phyloP scores from a whole-genome alignment of 1,140 invertebrate species.

The Plectrocnemia conspersa region DNA sequence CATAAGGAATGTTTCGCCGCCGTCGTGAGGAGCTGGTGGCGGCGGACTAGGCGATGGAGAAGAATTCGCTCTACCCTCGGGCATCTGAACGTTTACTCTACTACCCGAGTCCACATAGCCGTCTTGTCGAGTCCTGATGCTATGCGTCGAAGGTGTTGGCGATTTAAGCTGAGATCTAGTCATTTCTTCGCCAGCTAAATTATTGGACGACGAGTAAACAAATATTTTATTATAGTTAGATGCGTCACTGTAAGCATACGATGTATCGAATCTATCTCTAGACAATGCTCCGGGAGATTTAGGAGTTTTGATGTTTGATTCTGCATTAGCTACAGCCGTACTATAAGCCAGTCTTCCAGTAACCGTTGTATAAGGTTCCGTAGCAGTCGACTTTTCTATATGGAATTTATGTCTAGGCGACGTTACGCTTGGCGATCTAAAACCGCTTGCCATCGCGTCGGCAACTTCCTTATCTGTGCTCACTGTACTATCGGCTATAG shows the following conservation, averaged over 20 bases:
- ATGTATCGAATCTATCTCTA: slow-evolving; percentile 47
- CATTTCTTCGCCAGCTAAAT: slow-evolving; percentile 21
- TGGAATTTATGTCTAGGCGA: slow-evolving; percentile 54
- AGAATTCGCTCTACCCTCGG: slow-evolving; percentile 51
- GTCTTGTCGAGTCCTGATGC: slow-evolving; percentile 61
- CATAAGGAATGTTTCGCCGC: slow-evolving; percentile 50
- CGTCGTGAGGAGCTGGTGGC: slow-evolving; percentile 70
- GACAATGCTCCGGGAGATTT: slow-evolving; percentile 50
- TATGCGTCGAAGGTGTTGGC: slow-evolving; percentile 58
- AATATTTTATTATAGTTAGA: slow-evolving; percentile 31
- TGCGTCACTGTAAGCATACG: slow-evolving; percentile 43
- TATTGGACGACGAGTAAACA: slow-evolving; percentile 19
- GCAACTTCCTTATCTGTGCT: slow-evolving; percentile 54
- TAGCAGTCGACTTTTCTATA: slow-evolving; percentile 49
- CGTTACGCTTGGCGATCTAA: slow-evolving; percentile 44
- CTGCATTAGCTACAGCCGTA: slow-evolving; percentile 56
- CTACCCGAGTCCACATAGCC: slow-evolving; percentile 55
- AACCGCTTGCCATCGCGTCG: slow-evolving; percentile 47
- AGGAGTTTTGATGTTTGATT: slow-evolving; percentile 49
- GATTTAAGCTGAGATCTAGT: slow-evolving; percentile 50
- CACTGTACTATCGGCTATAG: slow-evolving; percentile 48
- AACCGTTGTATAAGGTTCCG: slow-evolving; percentile 56
- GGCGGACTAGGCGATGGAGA: slow-evolving; percentile 66
- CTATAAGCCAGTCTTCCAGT: slow-evolving; percentile 56
- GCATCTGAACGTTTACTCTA: slow-evolving; percentile 50